Evolutionary conservation across 2,113 vertebrate species (phyloP).

Genomic region (Cyanoramphus novaezelandiae): DNA sequence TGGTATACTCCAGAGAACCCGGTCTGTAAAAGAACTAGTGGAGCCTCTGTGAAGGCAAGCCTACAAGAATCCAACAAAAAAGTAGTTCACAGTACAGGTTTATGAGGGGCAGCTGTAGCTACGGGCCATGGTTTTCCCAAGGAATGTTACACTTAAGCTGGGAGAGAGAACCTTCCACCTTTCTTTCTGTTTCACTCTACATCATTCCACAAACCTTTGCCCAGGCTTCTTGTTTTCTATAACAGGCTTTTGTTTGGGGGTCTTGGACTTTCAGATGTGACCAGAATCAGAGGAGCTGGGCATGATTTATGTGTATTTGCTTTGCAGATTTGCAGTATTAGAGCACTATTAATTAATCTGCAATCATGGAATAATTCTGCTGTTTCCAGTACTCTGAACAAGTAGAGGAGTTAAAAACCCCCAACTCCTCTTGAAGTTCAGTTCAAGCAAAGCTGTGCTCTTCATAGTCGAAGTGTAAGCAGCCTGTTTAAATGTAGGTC

Average conservation of each 20-base stretch:
- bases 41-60: neutral
- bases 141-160: neutral
- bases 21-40: neutral
- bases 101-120: neutral
- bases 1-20: neutral
- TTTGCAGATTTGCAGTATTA: neutral
- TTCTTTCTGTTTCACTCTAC: neutral
- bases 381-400: neutral
- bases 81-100: neutral
- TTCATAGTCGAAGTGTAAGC: slow-evolving; percentile 10
- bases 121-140: neutral
- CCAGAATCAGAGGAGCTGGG: neutral
- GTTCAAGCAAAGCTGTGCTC: neutral
- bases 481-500: slow-evolving; percentile 3
- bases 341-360: neutral
- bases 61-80: neutral
- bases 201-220: neutral
- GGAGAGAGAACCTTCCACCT: neutral
- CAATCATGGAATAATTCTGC: neutral
- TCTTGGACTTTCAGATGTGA: neutral
- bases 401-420: neutral
- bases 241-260: neutral
- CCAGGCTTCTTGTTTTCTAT: neutral
- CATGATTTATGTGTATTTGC: neutral
- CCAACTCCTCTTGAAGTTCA: neutral